Conservation (phyloP, 2,888 invertebrate species). For the Chorisops tibialis region DNA sequence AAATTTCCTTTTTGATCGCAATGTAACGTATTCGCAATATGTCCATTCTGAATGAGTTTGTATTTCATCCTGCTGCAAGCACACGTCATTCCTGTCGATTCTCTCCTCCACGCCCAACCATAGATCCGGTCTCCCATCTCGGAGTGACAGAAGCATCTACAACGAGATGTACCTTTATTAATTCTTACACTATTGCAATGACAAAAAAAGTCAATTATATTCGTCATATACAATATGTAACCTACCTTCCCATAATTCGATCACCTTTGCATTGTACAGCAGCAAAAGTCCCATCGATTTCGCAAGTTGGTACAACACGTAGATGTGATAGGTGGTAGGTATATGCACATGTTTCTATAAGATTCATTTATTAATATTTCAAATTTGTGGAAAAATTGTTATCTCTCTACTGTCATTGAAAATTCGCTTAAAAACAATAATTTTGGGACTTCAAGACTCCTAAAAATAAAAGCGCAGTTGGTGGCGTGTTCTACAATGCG, state of each 20-base stretch:
- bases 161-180: not conserved
- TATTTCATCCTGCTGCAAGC: slow-evolving; percentile 62
- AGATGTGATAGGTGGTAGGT: slow-evolving; percentile 36
- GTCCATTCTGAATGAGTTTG: slow-evolving; percentile 51
- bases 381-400: not conserved
- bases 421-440: not conserved
- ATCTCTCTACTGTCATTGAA: not conserved
- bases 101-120: slow-evolving; percentile 61
- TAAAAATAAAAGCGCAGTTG: no score
- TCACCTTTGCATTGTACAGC: slow-evolving; percentile 68
- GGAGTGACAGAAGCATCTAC: slow-evolving; percentile 66
- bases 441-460: no score
- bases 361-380: not conserved
- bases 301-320: slow-evolving; percentile 54
- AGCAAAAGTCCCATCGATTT: slow-evolving; percentile 58
- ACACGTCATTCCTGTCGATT: slow-evolving; percentile 58
- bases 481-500: no score
- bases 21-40: slow-evolving; percentile 58
- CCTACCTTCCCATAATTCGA: slow-evolving; percentile 58
- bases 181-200: not conserved
- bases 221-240: no score
- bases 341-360: slow-evolving; percentile 35
- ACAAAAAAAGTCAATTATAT: not conserved
- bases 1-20: slow-evolving; percentile 65
- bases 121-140: slow-evolving; percentile 60